Evolutionary conservation across 2,113 vertebrate species (phyloP), one percentile per base, ranked within the genome.

Genomic region (Pleuronectes platessa): DNA sequence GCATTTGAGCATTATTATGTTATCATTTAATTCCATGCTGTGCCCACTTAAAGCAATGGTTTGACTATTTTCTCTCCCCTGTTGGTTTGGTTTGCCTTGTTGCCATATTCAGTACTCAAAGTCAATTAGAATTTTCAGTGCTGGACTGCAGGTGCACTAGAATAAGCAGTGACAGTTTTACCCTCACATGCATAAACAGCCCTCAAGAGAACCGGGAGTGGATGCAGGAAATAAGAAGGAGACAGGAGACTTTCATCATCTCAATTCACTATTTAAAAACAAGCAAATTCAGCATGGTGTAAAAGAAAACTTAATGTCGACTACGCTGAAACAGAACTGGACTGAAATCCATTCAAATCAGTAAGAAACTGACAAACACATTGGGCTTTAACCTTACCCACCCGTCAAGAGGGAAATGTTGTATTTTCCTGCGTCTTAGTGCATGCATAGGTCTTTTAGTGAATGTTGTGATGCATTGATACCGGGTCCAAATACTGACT

Each of bases 381-480:
- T 31, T 60, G 37, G 17, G 8, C 20, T 18, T 15, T 26, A 40
- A 35, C 23, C n/a, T 24, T 20, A 40, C 13, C 20, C 56, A 51
- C 14, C 3, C 24, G 47, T 53, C 53, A 31, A 37, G 10, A 18
- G 7, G 23, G 12, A 82, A 18, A 64, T 11, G 17, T 5, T 53
- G 8, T 37, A 37, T 72, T 78, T 42, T 9, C 23, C 12, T 42
- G n/a, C 35, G 67, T 76, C 24, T 21, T 21, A 3, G 2, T 54
- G 47, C 53, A 54, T 60, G 9, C 31, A 55, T 53, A 60, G 37
- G 70, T n/a, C 63, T n/a, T 78, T 71, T 61, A 72, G 62, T 61
- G 17, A 77, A 62, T 73, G 61, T 78, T 80, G 67, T 82, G 71
- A 83, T 81, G 61, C 79, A 79, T 40, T 78, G 76, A 88, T 73